These are phyloP conservation scores for Acromyrmex charruanus DNA, from an alignment of 1,140 invertebrate species.

Conservation along the genomic window DNA sequence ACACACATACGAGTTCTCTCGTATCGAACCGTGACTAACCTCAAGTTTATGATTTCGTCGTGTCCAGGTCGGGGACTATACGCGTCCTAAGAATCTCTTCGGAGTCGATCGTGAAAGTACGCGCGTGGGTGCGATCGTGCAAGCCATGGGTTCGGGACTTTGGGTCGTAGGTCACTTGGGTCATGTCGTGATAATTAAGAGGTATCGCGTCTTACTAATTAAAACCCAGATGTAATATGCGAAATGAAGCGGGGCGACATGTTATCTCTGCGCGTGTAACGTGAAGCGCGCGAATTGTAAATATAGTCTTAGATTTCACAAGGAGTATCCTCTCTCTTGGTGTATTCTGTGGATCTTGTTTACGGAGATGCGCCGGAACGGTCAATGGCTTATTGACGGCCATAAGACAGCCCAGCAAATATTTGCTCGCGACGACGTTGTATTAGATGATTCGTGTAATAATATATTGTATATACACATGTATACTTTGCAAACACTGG, in stretches of 20 bases:
- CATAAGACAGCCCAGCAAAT: constrained; percentile 33
- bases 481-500: not conserved
- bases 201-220: constrained; percentile 47
- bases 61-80: constrained; percentile 58
- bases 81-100: constrained; percentile 12
- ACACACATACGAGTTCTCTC: constrained; percentile 59
- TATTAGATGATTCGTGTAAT: constrained; percentile 10
- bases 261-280: constrained; percentile 48
- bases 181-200: constrained; percentile 63
- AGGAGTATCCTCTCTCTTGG: constrained; percentile 18
- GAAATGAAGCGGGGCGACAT: not conserved
- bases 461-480: not conserved
- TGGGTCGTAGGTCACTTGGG: constrained; percentile 58
- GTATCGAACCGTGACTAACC: constrained; percentile 67
- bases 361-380: constrained; percentile 30
- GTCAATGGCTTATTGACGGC: constrained; percentile 46
- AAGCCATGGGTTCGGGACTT: constrained; percentile 4
- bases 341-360: constrained; percentile 38
- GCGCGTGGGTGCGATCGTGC: constrained; percentile 32
- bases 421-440: constrained; percentile 32
- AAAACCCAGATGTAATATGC: constrained; percentile 56
- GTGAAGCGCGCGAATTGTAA: constrained; percentile 42
- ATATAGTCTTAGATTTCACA: constrained; percentile 55
- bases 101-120: constrained; percentile 47
- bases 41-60: constrained; percentile 76